These are phyloP conservation scores for Lagodon rhomboides DNA, from an alignment of 2,797 vertebrate genomes.

Conservation along the genomic window DNA sequence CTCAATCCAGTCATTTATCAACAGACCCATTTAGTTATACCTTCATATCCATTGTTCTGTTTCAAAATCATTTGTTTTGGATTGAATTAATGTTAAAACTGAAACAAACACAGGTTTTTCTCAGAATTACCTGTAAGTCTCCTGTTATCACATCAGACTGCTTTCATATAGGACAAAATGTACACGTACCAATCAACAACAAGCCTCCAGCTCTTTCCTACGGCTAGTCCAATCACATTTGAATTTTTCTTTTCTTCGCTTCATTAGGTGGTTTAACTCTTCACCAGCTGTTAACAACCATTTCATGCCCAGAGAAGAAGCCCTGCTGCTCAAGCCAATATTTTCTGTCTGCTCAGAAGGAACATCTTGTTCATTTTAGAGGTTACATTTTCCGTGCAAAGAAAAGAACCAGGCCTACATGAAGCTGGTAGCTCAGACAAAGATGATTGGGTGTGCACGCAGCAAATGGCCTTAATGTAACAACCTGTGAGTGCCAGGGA, in stretches of 20 bases:
- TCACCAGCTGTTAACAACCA: constrained; percentile 30
- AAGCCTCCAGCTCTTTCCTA: constrained; percentile 19
- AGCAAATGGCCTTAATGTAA: constrained; percentile 50
- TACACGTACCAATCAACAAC: constrained; percentile 49
- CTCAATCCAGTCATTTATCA: constrained; percentile 20
- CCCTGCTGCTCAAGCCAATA: constrained; percentile 2
- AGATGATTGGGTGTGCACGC: constrained; percentile 40
- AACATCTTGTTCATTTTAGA: constrained; percentile 32
- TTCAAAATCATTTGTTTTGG: not conserved
- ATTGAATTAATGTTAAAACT: constrained; percentile 22
- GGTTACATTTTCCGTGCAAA: constrained; percentile 14
- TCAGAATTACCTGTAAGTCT: constrained; percentile 5
- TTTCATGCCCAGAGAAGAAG: constrained; percentile 22
- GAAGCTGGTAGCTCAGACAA: constrained; percentile 29
- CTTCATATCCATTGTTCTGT: constrained; percentile 8
- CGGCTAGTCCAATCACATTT: constrained; percentile 52
- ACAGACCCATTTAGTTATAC: constrained; percentile 21
- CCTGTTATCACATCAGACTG: constrained; percentile 45
- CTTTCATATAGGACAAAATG: constrained; percentile 44
- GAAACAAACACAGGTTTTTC: constrained; percentile 8
- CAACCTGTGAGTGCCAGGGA: constrained; percentile 33
- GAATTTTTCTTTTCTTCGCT: constrained; percentile 38
- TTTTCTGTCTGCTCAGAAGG: constrained; percentile 8
- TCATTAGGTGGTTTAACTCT: constrained; percentile 30
- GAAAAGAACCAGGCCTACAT: not conserved